Evolutionary conservation across 2,797 vertebrate genomes (phyloP).

Genomic region (Pteropus rufus): DNA sequence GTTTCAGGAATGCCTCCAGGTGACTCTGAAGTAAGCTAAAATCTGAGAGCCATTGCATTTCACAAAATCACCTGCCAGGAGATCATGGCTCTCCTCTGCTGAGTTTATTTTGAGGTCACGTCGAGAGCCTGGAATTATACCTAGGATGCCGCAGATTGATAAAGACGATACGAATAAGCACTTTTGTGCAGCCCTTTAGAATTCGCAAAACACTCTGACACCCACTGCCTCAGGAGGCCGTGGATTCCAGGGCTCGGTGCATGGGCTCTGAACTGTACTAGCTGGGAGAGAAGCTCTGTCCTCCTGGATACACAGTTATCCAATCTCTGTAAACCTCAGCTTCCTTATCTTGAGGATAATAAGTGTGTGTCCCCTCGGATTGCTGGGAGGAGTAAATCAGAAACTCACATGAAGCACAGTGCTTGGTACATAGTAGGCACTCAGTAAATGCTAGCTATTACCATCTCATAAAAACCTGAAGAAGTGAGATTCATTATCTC

Average conservation of each 20-base stretch:
- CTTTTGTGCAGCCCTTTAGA: neutral
- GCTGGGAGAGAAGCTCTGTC: neutral
- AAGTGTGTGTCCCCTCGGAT: neutral
- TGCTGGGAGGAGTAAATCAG: neutral
- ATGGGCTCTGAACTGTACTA: neutral
- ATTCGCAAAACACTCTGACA: neutral
- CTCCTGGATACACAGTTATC: neutral
- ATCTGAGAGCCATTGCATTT: neutral
- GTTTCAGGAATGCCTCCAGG: neutral
- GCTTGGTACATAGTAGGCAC: neutral
- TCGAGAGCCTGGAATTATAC: neutral
- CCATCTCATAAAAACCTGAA: neutral
- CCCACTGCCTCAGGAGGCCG: rapidly evolving
- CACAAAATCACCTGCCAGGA: neutral
- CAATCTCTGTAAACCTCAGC: neutral
- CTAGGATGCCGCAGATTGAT: neutral
- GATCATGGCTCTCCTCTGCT: neutral
- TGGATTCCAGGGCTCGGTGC: neutral
- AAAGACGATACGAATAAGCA: neutral
- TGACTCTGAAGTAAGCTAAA: neutral
- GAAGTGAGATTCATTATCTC: neutral
- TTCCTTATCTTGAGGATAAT: neutral
- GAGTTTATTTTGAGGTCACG: neutral
- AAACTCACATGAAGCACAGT: neutral
- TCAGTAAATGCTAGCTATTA: neutral